These are phyloP conservation scores for Tricholauxania praeusta DNA, from an alignment of 2,888 invertebrate genomes.

Conservation along the genomic window DNA sequence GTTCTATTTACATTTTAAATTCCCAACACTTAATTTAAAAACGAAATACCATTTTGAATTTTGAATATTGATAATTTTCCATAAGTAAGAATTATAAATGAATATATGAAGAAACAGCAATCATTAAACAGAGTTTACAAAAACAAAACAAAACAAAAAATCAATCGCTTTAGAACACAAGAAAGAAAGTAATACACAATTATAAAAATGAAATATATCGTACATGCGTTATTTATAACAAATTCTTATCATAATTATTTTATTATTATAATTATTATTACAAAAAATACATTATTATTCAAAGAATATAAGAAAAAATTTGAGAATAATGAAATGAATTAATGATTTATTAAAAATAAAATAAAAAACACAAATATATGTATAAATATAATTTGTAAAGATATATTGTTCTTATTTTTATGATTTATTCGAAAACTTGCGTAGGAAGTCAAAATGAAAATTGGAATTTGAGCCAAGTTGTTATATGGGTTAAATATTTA, in stretches of 20 bases:
- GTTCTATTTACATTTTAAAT: not conserved
- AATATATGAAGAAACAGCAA: not conserved
- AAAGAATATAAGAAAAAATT: conserved; percentile 35
- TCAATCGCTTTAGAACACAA: conserved; percentile 15
- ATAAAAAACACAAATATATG: conserved; percentile 12
- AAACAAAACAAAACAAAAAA: conserved; percentile 7
- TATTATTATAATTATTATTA: conserved; percentile 19
- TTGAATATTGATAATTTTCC: conserved; percentile 5
- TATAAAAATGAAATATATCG: conserved; percentile 22
- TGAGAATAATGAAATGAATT: conserved; percentile 30
- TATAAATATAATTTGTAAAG: conserved; percentile 34
- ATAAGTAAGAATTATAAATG: conserved; percentile 4
- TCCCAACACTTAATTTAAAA: not conserved
- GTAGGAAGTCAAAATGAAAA: not conserved
- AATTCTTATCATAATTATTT: conserved; percentile 25
- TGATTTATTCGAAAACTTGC: not conserved
- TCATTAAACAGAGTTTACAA: not conserved
- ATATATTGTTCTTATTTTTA: conserved; percentile 21
- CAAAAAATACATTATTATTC: conserved; percentile 32
- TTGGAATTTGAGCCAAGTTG: not conserved
- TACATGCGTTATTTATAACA: conserved; percentile 18
- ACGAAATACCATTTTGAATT: conserved; percentile 2
- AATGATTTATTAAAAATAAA: conserved; percentile 24
- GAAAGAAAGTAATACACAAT: conserved; percentile 25
- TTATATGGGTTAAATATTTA: no score